phyloP scores from a whole-genome alignment of 2,888 invertebrate species.

The Geophilus truncorum region DNA sequence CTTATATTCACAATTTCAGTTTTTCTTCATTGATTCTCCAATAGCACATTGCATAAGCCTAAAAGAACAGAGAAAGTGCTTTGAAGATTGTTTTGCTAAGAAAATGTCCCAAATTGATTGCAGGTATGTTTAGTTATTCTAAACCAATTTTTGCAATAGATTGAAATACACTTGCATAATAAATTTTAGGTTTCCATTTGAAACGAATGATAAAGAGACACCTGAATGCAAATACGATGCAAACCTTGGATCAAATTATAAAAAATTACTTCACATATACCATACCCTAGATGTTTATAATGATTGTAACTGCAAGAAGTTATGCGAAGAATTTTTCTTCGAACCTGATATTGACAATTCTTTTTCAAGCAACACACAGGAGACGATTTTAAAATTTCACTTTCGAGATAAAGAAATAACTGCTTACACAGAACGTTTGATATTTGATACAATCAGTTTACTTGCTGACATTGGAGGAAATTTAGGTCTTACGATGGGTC shows the following conservation, averaged over 20 bases:
- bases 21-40: background rate
- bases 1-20: background rate
- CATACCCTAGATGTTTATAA: background rate
- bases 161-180: too few relatives aligned
- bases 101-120: background rate
- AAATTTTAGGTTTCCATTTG: background rate
- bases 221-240: background rate
- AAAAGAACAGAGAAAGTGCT: background rate
- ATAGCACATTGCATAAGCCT: background rate
- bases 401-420: background rate
- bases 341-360: background rate
- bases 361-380: background rate
- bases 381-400: background rate
- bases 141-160: background rate
- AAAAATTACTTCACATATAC: background rate
- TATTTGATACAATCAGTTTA: background rate
- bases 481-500: background rate
- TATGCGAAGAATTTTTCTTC: background rate
- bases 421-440: background rate
- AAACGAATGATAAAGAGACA: background rate
- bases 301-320: background rate
- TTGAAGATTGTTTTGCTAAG: background rate
- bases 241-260: background rate
- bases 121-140: background rate
- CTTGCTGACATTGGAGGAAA: background rate